Percentiles rank a stretch among this genome's conserved stretches.
Conservation (phyloP, 2,797 vertebrate genomes). For the Loriculus beryllinus region DNA sequence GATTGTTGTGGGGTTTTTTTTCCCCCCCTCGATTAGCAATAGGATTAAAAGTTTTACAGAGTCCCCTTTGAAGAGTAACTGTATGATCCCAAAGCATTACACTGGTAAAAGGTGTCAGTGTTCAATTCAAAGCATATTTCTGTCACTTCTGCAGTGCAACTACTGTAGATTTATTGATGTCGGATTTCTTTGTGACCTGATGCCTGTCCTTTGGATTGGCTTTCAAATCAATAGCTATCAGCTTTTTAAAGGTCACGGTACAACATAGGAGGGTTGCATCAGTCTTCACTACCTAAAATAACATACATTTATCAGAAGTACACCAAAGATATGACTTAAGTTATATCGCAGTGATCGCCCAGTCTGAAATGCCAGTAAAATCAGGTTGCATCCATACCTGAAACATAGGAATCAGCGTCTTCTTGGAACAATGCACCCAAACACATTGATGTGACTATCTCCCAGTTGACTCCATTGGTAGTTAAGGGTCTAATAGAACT, state of each 20-base stretch:
- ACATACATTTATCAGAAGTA: neutral
- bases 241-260: neutral
- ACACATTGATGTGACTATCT: accelerated
- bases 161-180: neutral
- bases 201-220: neutral
- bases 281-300: neutral
- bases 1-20: neutral
- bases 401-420: neutral
- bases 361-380: neutral
- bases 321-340: neutral
- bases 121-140: conserved; percentile 7
- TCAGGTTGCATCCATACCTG: neutral
- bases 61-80: neutral
- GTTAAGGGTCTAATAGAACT: neutral
- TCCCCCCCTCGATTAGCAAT: neutral
- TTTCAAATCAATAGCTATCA: conserved; percentile 21
- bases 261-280: neutral
- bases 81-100: neutral
- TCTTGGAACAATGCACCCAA: neutral
- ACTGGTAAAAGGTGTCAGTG: neutral
- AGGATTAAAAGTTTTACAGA: neutral
- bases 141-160: neutral
- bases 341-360: neutral
- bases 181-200: neutral
- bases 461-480: neutral